Conservation (phyloP, 2,797 vertebrate genomes). For the Bucorvus abyssinicus region DNA sequence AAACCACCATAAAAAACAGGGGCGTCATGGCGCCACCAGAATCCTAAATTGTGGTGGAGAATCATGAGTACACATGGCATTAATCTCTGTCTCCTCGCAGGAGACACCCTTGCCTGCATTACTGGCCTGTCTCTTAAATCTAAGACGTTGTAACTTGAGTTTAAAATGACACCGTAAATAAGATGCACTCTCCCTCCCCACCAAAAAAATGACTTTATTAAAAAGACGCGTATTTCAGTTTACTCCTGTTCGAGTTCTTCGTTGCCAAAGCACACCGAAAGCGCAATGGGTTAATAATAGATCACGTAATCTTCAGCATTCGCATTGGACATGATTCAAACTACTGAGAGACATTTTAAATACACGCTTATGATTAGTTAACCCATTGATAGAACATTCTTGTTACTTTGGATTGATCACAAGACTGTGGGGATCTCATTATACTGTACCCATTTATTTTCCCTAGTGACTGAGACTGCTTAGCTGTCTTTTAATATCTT, state of each 20-base stretch:
- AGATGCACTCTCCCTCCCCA: slow-evolving; percentile 28
- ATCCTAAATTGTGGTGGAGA: slow-evolving; percentile 90
- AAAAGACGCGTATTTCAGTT: slow-evolving; percentile 54
- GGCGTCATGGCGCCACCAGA: slow-evolving; percentile 93
- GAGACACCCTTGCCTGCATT: slow-evolving; percentile 86
- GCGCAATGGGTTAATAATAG: slow-evolving; percentile 37
- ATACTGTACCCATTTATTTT: slow-evolving; percentile 64
- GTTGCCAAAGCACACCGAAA: not conserved
- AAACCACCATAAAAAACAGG: slow-evolving; percentile 87
- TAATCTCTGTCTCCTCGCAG: slow-evolving; percentile 89
- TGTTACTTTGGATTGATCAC: slow-evolving; percentile 60
- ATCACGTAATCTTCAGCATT: slow-evolving; percentile 9
- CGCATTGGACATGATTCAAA: slow-evolving; percentile 41
- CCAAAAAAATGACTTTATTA: slow-evolving; percentile 13
- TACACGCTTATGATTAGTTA: slow-evolving; percentile 64
- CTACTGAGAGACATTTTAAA: slow-evolving; percentile 57
- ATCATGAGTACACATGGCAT: slow-evolving; percentile 91
- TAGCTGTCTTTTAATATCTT: slow-evolving; percentile 73
- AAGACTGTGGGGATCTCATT: slow-evolving; percentile 73
- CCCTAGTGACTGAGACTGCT: slow-evolving; percentile 63
- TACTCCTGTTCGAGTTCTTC: not conserved
- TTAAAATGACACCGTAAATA: slow-evolving; percentile 76
- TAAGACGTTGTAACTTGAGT: slow-evolving; percentile 75
- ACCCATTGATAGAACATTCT: slow-evolving; percentile 54
- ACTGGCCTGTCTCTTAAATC: slow-evolving; percentile 84